Conservation (phyloP, 2,888 invertebrate species). For the Dolomedes plantarius region DNA sequence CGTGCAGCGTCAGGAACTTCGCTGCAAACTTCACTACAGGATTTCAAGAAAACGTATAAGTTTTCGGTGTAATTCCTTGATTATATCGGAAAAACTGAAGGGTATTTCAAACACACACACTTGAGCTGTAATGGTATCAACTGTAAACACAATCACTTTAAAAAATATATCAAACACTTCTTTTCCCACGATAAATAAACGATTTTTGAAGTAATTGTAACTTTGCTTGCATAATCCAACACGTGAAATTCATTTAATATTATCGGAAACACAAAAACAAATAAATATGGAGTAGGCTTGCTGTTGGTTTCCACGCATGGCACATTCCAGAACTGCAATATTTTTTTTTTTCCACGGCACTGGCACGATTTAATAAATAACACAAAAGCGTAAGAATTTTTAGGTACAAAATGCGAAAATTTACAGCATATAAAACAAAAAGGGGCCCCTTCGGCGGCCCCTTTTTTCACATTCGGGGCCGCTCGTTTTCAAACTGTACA, state of each 20-base stretch:
- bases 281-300: not conserved
- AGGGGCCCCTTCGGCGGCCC: slow-evolving; percentile 55
- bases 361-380: slow-evolving; percentile 11
- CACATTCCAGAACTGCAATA: not conserved
- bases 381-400: slow-evolving; percentile 36
- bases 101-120: not conserved
- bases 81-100: not conserved
- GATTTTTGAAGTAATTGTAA: no score
- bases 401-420: slow-evolving; percentile 37
- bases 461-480: slow-evolving; percentile 61
- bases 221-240: not conserved
- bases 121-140: not conserved
- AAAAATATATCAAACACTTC: not conserved
- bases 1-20: not conserved
- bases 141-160: not conserved
- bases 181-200: slow-evolving; percentile 7
- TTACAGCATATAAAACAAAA: slow-evolving; percentile 45
- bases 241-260: not conserved
- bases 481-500: slow-evolving; percentile 48
- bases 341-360: not conserved
- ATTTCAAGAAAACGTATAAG: no score
- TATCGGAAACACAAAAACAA: slow-evolving; percentile 14
- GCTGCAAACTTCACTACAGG: no score
- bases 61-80: slow-evolving; percentile 3
- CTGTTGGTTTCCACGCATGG: not conserved